A percentile compares a stretch with the other conserved stretches of the same genome.
Conservation (phyloP, 2,888 invertebrate species). For the Melitaea athalia region DNA sequence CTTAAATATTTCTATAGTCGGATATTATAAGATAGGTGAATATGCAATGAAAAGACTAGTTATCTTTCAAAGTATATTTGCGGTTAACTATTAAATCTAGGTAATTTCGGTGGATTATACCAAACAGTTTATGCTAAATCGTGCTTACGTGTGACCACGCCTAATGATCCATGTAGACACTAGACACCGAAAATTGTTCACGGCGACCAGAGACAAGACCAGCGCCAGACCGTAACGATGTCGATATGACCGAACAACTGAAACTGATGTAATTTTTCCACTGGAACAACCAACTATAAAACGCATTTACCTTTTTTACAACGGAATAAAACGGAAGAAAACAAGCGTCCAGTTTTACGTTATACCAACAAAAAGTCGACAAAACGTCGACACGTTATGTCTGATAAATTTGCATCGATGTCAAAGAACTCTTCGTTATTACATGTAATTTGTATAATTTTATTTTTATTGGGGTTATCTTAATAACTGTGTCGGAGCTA, state of each 20-base stretch:
- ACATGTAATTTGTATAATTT: slow-evolving; percentile 12
- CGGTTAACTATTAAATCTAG: not conserved
- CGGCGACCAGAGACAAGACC: slow-evolving; percentile 30
- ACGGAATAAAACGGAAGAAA: slow-evolving; percentile 2
- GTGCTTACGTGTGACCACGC: slow-evolving; percentile 22
- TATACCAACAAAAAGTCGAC: no score
- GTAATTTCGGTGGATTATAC: slow-evolving; percentile 5
- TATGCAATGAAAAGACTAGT: not conserved
- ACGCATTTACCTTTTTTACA: slow-evolving; percentile 16
- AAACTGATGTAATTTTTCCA: slow-evolving; percentile 20
- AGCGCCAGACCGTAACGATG: slow-evolving; percentile 64
- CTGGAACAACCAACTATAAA: slow-evolving; percentile 18
- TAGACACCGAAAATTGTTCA: slow-evolving; percentile 15
- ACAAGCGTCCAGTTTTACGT: no score
- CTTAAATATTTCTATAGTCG: no score
- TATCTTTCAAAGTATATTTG: not conserved
- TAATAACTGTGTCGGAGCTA: slow-evolving; percentile 38
- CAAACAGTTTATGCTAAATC: slow-evolving; percentile 16
- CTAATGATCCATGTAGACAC: slow-evolving; percentile 9
- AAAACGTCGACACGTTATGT: slow-evolving; percentile 27
- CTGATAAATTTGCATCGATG: slow-evolving; percentile 26
- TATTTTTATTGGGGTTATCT: slow-evolving; percentile 2
- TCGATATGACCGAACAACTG: slow-evolving; percentile 56
- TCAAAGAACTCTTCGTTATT: slow-evolving; percentile 14
- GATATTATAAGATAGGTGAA: no score